Base-by-base conservation (phyloP, 2,797 vertebrate species). In the Taenioides sp. region DNA sequence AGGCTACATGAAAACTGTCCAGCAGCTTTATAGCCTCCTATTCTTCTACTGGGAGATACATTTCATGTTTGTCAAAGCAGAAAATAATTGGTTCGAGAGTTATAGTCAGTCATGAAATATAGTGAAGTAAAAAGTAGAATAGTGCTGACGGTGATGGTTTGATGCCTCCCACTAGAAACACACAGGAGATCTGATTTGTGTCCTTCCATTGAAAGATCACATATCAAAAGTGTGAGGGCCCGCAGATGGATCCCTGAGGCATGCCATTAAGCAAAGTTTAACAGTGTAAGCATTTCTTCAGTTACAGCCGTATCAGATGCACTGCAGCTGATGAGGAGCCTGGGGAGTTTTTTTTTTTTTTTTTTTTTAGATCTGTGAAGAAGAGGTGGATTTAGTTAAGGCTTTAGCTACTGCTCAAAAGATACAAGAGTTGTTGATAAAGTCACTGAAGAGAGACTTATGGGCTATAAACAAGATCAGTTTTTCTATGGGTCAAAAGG, bases 181-280 rank as follows among this genome's bases (percentile, higher is more conserved):
- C 52, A 76, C 72, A 40, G 62, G 75, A 37, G 69, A 77, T 62
- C 70, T 88, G 87, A 90, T 88, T 84, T 84, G 87, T 90, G 84
- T 85, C 83, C 82, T 81, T 83, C 25, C 57, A 84, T 72, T 81
- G 78, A 65, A 80, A 49, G 81, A 89, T 91, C 86, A 70, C 77
- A 81, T 90, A 72, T 85, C 86, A 82, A 72, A 55, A 75, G 72
- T 70, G 79, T 76, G 77, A 65, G 67, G 84, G 62, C 71, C 72
- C 74, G 69, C 72, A 80, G 87, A 85, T 73, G 71, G 75, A 83
- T 81, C 89, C 92, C 88, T 77, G 89, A 86, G 91, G 92, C 87
- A 79, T 80, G 27, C 84, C 88, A 86, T 87, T 88, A 86, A 84
- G 74, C 75, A 84, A 82, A 77, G 73, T 87, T 89, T 79, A 79